These are phyloP conservation scores for Gortyna flavago DNA, from an alignment of 2,888 invertebrate species.

Conservation along the genomic window DNA sequence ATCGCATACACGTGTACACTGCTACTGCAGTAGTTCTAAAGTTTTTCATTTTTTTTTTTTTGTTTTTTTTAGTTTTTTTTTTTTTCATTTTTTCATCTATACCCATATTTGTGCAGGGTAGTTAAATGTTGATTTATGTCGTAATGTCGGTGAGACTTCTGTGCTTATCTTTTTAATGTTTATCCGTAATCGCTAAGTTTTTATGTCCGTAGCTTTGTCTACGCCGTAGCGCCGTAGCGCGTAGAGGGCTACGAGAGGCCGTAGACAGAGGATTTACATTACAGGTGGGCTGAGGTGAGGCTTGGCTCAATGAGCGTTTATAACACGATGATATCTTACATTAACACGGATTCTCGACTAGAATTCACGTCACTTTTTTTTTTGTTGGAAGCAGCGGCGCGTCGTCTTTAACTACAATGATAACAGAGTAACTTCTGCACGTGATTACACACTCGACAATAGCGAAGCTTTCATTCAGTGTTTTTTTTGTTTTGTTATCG, in stretches of 20 bases:
- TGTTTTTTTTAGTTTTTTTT: too few relatives aligned
- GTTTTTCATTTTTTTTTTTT: too few relatives aligned
- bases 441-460: not conserved
- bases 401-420: not conserved
- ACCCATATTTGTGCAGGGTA: slow-evolving; percentile 1
- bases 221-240: slow-evolving; percentile 60
- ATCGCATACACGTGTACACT: not conserved
- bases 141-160: slow-evolving; percentile 29
- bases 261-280: slow-evolving; percentile 51
- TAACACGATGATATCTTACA: slow-evolving; percentile 41
- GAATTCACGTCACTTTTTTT: slow-evolving; percentile 11
- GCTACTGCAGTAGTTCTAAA: not conserved
- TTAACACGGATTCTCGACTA: slow-evolving; percentile 36
- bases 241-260: slow-evolving; percentile 44
- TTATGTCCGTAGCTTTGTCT: slow-evolving; percentile 52
- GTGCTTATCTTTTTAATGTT: slow-evolving; percentile 25
- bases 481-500: not conserved
- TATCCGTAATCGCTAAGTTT: slow-evolving; percentile 31
- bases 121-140: slow-evolving; percentile 21
- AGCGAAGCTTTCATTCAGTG: not conserved
- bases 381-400: too few relatives aligned
- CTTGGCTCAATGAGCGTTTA: slow-evolving; percentile 61
- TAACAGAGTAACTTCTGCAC: not conserved
- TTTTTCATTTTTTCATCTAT: slow-evolving; percentile 4
- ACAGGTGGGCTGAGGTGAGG: slow-evolving; percentile 56